phyloP scores from a whole-genome alignment of 92 coral and sea anemone species.

The Galaxea fascicularis region DNA sequence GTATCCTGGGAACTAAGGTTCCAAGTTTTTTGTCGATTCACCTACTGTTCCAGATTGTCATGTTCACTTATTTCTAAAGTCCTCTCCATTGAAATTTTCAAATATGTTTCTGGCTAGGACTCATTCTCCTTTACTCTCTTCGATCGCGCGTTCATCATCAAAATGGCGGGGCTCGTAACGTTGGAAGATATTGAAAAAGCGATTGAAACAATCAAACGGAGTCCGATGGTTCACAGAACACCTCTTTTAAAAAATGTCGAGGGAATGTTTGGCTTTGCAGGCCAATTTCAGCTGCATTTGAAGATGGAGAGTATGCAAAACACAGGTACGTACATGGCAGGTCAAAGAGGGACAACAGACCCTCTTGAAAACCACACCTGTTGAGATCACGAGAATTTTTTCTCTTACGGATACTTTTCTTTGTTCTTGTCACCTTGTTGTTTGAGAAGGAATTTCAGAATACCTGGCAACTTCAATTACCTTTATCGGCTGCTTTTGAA shows the following conservation, averaged over 20 bases:
- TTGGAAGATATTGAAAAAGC: conserved; percentile 55
- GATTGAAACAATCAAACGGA: conserved; percentile 44
- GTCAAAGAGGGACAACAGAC: too few species aligned
- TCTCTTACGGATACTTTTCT: not conserved
- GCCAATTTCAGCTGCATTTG: conserved; percentile 50
- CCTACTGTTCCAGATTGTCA: not conserved
- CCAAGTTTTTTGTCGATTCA: too few species aligned
- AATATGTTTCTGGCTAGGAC: not conserved
- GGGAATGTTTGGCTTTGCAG: conserved; percentile 55
- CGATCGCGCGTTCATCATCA: not conserved
- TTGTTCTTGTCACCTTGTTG: not conserved
- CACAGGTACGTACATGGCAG: conserved; percentile 6
- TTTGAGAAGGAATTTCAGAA: not conserved
- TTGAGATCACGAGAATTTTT: too few species aligned
- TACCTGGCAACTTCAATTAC: too few species aligned
- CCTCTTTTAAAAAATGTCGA: conserved; percentile 68
- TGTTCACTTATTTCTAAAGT: not conserved
- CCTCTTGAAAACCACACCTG: too few species aligned
- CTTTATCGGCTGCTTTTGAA: too few species aligned
- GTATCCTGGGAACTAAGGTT: too few species aligned
- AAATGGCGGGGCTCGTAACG: conserved; percentile 43
- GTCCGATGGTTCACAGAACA: conserved; percentile 70
- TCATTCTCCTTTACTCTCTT: not conserved
- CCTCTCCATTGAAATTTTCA: not conserved
- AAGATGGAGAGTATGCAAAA: conserved; percentile 78